phyloP scores from a whole-genome alignment of 1,140 invertebrate genomes.

The Tribolium madens region DNA sequence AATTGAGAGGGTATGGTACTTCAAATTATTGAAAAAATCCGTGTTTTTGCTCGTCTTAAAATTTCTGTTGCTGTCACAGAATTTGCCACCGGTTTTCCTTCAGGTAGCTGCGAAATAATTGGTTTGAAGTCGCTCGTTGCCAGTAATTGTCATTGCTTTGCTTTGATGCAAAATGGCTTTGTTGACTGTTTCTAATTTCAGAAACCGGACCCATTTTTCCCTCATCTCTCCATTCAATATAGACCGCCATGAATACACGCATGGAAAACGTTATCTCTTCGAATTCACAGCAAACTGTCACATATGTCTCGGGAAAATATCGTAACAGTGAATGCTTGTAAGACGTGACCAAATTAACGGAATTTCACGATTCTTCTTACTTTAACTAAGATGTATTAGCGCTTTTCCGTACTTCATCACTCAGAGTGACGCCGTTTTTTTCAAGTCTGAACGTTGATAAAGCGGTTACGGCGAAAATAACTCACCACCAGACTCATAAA shows the following conservation, averaged over 20 bases:
- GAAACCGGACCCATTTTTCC: slow-evolving; percentile 5
- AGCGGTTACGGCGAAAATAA: slow-evolving; percentile 10
- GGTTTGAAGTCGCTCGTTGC: slow-evolving; percentile 23
- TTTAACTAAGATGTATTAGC: slow-evolving; percentile 21
- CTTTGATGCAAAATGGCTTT: slow-evolving; percentile 37
- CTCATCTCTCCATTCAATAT: background rate
- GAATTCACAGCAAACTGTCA: background rate
- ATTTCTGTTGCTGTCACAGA: background rate
- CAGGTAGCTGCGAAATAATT: slow-evolving; percentile 30
- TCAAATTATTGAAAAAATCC: slow-evolving; percentile 34
- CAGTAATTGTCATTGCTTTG: slow-evolving; percentile 31
- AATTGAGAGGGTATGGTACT: slow-evolving; percentile 26
- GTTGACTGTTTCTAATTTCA: slow-evolving; percentile 10
- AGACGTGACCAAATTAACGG: background rate
- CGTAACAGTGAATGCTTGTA: background rate
- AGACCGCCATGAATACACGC: background rate
- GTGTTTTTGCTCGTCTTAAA: slow-evolving; percentile 8
- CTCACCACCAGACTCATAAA: background rate
- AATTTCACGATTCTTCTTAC: background rate
- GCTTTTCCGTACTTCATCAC: slow-evolving; percentile 26
- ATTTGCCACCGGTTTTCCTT: background rate
- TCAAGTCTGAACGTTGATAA: slow-evolving; percentile 15
- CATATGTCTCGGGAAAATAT: background rate
- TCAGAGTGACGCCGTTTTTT: background rate
- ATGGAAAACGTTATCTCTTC: background rate